Base-by-base conservation (phyloP, 2,113 vertebrate species). In the Castor canadensis region DNA sequence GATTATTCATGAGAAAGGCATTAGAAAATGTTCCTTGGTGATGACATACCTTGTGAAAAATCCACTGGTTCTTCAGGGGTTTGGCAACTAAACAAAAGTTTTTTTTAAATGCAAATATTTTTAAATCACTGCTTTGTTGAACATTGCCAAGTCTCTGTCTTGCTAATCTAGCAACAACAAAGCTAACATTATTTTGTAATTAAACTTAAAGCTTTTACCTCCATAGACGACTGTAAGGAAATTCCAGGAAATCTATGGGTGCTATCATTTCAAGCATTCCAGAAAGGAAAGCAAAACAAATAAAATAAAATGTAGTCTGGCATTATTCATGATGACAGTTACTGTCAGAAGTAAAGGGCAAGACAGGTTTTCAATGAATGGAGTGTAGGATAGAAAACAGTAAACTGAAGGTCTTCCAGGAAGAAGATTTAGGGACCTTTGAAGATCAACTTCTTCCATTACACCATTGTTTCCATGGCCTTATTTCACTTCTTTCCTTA, bases 171-270 rank as follows among this genome's bases (percentile, higher is more conserved):
- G 79, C 28, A 64, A 30, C 32, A 45, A 96, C 80, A 89, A 95
- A 79, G 79, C 71, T 81, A 84, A 76, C 66, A 64, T 89, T 94
- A 89, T 92, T 95, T 95, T 95, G 88, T 86, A 81, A 95, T 96
- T 88, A 96, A 58, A 92, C 49, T 45, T 83, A 77, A 0, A n/a
- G 62, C 20, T 84, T 87, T 87, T 71, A 77, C 72, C 52, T 88
- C 30, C 43, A 95, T 83, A 69, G 79, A 92, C 91, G 72, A 71
- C 64, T 19, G 0, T 77, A 91, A 90, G 82, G 91, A 94, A 94
- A 96, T 96, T 96, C 96, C 96, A 93, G 88, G 90, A 81, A 71
- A 82, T 75, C 60, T 88, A 81, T 62, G 83, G 89, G 72, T 60
- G n/a, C 52, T 94, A 15, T 77, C 80, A 20, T 82, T 73, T 90